Conservation (phyloP, 2,113 vertebrate species). For the Chaetodon auriga region DNA sequence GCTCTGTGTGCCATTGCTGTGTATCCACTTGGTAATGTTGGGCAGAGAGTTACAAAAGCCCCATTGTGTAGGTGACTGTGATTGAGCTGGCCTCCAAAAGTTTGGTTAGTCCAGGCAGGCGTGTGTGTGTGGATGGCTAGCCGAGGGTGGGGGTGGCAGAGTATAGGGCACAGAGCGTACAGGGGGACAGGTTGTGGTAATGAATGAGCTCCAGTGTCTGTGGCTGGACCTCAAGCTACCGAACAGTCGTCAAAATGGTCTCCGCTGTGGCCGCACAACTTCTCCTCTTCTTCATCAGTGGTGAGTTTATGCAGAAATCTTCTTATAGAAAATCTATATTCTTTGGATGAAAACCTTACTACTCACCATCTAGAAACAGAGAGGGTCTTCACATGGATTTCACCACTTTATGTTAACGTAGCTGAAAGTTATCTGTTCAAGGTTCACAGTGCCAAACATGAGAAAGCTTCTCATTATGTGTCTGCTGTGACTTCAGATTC, state of each 20-base stretch:
- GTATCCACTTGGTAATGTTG: conserved; percentile 29
- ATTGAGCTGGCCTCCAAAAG: conserved; percentile 50
- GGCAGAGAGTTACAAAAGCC: conserved; percentile 66
- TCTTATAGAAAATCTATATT: neutral
- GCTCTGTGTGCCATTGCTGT: conserved; percentile 11
- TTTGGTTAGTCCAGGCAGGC: conserved; percentile 59
- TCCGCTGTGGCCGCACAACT: conserved; percentile 53
- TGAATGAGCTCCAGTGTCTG: conserved; percentile 75
- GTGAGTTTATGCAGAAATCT: conserved; percentile 62
- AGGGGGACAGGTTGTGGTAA: conserved; percentile 55
- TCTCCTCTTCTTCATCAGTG: conserved; percentile 62
- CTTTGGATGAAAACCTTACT: neutral
- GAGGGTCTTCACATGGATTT: neutral
- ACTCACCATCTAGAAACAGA: neutral
- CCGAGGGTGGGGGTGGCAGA: conserved; percentile 14
- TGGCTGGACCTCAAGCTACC: conserved; percentile 43
- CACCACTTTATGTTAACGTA: neutral
- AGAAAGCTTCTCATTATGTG: neutral
- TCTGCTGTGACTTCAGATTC: neutral
- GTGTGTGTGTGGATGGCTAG: conserved; percentile 6
- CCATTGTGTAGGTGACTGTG: conserved; percentile 65
- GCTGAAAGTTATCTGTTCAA: neutral
- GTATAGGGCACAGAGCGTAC: conserved; percentile 26
- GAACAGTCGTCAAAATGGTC: conserved; percentile 69
- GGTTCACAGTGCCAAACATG: neutral